Percentiles rank a stretch among this genome's conserved stretches.
These are phyloP conservation scores for Zaprionus lineosus DNA, from an alignment of 2,888 invertebrate species.

Conservation along the genomic window DNA sequence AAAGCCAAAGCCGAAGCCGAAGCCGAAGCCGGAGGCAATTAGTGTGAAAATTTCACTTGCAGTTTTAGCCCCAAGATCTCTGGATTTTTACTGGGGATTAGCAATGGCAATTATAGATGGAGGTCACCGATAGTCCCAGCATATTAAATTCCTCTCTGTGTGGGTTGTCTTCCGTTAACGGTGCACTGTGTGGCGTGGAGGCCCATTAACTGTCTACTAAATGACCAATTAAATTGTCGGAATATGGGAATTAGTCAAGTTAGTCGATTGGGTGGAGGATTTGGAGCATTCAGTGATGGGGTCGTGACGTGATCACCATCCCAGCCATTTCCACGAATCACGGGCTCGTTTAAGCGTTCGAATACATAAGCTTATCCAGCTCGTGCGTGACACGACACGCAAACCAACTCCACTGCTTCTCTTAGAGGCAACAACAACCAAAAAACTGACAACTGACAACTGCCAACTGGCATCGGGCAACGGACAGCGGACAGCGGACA, in stretches of 20 bases:
- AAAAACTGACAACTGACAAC: neutral
- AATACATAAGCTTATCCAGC: neutral
- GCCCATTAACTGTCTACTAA: conserved; percentile 17
- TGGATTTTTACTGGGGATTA: conserved; percentile 59
- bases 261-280: conserved; percentile 14
- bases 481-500: too few relatives aligned
- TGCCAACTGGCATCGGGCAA: too few relatives aligned
- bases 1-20: too few relatives aligned
- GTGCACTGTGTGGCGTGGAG: conserved; percentile 3
- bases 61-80: conserved; percentile 63
- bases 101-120: conserved; percentile 72
- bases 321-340: too few relatives aligned
- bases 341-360: too few relatives aligned
- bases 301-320: conserved; percentile 15
- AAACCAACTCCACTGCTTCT: too few relatives aligned
- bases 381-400: neutral
- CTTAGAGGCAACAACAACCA: conserved; percentile 4
- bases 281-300: neutral
- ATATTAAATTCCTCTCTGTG: conserved; percentile 34
- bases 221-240: conserved; percentile 14
- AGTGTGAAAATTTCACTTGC: conserved; percentile 74
- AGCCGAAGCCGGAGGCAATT: conserved; percentile 67
- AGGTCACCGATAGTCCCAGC: conserved; percentile 60
- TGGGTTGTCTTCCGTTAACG: conserved; percentile 45
- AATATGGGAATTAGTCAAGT: conserved; percentile 20